Evolutionary conservation across 2,888 invertebrate species (phyloP), one percentile per base, ranked within the genome.

Genomic region (Trissonchulus sp.): DNA sequence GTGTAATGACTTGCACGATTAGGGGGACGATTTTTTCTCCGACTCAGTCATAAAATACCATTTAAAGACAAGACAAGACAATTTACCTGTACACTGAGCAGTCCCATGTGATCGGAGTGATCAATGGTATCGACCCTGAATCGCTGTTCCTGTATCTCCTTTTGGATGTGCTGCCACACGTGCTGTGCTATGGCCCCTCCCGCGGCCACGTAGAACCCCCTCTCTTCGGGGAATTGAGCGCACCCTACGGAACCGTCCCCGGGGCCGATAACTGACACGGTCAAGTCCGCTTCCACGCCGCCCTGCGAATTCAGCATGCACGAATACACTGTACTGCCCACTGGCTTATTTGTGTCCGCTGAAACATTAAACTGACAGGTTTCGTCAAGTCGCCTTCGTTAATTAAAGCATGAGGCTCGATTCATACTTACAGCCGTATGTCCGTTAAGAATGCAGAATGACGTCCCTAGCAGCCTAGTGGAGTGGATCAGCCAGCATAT

Each of bases 21-120:
- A n/a, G n/a, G n/a, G n/a, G n/a, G n/a, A n/a, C n/a, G n/a, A n/a
- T n/a, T n/a, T n/a, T n/a, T n/a, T n/a, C n/a, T n/a, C n/a, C n/a
- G n/a, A n/a, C n/a, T n/a, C n/a, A n/a, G n/a, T n/a, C n/a, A n/a
- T n/a, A n/a, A n/a, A n/a, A n/a, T n/a, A n/a, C n/a, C n/a, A n/a
- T n/a, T n/a, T n/a, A n/a, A n/a, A n/a, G n/a, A n/a, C n/a, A n/a
- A n/a, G n/a, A n/a, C n/a, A n/a, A n/a, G n/a, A n/a, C n/a, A n/a
- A n/a, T n/a, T n/a, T n/a, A n/a, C 94, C 85, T 94, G 94, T 73
- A 94, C 86, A 15, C 93, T 92, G 62, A 94, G 88, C 63, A 94
- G 89, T 73, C 92, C 92, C 80, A 94, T 88, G 80, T 91, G 90
- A 75, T 91, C 90, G 0, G 92, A 91, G 65, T 91, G 89, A 85